Base-by-base conservation (phyloP, 2,888 invertebrate genomes). In the Lasioglossum villosulum region DNA sequence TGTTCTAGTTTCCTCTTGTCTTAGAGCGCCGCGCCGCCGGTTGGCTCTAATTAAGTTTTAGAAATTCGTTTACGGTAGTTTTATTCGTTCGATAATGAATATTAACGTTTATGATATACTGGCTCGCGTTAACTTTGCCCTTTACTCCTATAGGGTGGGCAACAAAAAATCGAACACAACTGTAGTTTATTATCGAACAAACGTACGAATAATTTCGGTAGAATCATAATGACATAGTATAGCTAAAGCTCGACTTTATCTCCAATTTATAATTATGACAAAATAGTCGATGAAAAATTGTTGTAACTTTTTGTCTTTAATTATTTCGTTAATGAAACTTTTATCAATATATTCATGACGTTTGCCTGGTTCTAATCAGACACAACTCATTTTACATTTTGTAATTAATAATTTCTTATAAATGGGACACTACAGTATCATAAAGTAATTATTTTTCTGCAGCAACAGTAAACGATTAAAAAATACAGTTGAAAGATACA, bases 71-170 rank as follows among this genome's bases (percentile, higher is more conserved):
- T 68, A 68, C 10, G 27, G 74, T 66, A 74, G 27, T 39, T 37
- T 39, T 63, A 27, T 63, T 63, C 39, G n/a, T 16, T 59, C 39
- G 42, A 5, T 27, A 75, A 42, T 75, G 42, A 63, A 75, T 63
- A 75, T 59, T 27, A 75, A 68, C 68, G 37, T 68, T 68, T n/a
- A 68, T 68, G 68, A 37, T 68, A 68, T 68, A 37, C 37, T n/a
- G 68, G 2, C 6, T 34, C 23, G 5, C 34, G 19, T 68, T 68
- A 68, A 68, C 68, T 37, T 68, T 12, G 1, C 12, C 23, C 12
- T 23, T 14, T 14, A 39, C 23, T 23, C 12, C 23, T 37, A 23
- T 12, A 1, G 39, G 39, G 12, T 68, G 37, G 4, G 23, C 34
- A 37, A 10, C 0, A n/a, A 39, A 12, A 34, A 10, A 39, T 68